A percentile compares a stretch with the other conserved stretches of the same genome.
These are phyloP conservation scores for Circaetus gallicus DNA, from an alignment of 2,113 vertebrate species.

Conservation along the genomic window DNA sequence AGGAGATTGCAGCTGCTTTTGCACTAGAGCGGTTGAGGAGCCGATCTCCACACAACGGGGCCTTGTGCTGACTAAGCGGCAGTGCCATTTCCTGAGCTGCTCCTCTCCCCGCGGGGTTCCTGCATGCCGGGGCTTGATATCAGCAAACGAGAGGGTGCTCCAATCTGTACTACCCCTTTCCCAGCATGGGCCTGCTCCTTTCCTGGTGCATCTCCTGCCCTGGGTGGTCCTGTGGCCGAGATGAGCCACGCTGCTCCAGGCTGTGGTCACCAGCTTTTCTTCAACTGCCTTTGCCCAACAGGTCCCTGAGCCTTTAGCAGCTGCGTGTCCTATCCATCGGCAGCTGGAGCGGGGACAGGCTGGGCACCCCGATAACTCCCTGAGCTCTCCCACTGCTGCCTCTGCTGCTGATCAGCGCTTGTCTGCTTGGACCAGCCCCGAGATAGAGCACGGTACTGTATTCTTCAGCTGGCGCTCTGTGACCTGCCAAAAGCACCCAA, in stretches of 20 bases:
- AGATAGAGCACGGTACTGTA: not conserved
- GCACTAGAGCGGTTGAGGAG: not conserved
- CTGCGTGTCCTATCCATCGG: not conserved
- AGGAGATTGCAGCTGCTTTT: not conserved
- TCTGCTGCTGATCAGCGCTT: not conserved
- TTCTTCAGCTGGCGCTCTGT: not conserved
- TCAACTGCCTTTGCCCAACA: not conserved
- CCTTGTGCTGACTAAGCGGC: not conserved
- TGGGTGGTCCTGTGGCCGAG: accelerated
- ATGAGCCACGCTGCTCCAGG: not conserved
- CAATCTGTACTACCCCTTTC: not conserved
- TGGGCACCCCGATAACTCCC: not conserved
- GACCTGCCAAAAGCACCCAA: not conserved
- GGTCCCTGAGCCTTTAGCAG: not conserved
- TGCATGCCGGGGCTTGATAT: not conserved
- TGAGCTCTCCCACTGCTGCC: not conserved
- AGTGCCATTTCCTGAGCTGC: not conserved
- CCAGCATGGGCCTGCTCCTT: not conserved
- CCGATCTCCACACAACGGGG: accelerated
- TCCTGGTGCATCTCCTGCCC: not conserved
- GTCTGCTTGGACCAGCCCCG: not conserved
- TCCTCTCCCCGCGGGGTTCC: not conserved
- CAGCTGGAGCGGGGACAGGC: not conserved
- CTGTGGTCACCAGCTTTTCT: not conserved
- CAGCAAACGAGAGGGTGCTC: not conserved